Base-by-base conservation (phyloP, 2,797 vertebrate genomes). In the Tympanoctomys barrerae region DNA sequence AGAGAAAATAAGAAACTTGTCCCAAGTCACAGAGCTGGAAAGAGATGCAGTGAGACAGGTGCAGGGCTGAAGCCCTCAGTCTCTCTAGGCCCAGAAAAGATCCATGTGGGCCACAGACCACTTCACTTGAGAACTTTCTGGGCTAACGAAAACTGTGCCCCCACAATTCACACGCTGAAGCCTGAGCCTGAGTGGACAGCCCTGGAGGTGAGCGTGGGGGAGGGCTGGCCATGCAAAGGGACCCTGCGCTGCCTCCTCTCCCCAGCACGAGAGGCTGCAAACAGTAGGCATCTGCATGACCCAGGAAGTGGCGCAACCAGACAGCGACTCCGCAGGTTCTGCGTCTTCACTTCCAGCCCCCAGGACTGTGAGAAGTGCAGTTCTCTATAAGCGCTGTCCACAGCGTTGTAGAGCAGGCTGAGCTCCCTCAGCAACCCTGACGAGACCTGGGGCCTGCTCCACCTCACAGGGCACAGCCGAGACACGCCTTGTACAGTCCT, bases 261-360 rank as follows among this genome's bases (percentile, higher is more conserved):
- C 36, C 46, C 10, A 6, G 11, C n/a, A 9, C 0, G 5, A 0
- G 13, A 33, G 13, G 14, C 1, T 19, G 14, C 18, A 1, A 2
- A 6, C 19, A 28, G 21, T 26, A 39, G 0, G 18, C 36, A 3
- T 16, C 1, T 28, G 49, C 28, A 18, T 1, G 21, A 36, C 61
- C 10, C 61, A 62, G 9, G 66, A 62, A 49, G 12, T 0, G 2
- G 59, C 22, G 16, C 42, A 49, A 18, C 59, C 61, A 33, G 24
- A 39, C 0, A 4, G 8, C 4, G 0, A 0, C 22, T 62, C 42
- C 24, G 78, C 78, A 13, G 21, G 3, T 12, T 49, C 70, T n/a
- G 68, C 9, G 28, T 66, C 64, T 14, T 9, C 8, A 11, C 22
- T n/a, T 75, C 42, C 19, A 36, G 73, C 9, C 46, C 22, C 46